phyloP scores from a whole-genome alignment of 2,797 vertebrate genomes.

The Pseudopleuronectes americanus region DNA sequence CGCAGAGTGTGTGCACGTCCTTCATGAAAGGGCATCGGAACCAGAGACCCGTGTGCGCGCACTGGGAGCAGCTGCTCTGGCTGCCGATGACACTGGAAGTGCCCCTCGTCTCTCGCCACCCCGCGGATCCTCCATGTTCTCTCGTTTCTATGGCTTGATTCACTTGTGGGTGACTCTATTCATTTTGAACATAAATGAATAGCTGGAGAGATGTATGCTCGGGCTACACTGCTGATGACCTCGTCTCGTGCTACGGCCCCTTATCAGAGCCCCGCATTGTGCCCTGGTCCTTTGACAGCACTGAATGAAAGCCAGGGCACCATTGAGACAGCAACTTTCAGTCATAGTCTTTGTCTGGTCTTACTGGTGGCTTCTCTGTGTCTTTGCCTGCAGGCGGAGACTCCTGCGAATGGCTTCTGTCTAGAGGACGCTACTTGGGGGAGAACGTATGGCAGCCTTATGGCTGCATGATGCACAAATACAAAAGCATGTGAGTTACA shows the following conservation, averaged over 20 bases:
- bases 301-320: constrained; percentile 45
- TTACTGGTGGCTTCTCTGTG: constrained; percentile 49
- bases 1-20: constrained; percentile 25
- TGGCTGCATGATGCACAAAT: constrained; percentile 99
- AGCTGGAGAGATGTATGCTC: constrained; percentile 48
- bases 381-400: constrained; percentile 85
- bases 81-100: constrained; percentile 31
- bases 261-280: constrained; percentile 51
- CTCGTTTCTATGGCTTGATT: constrained; percentile 50
- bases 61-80: constrained; percentile 57
- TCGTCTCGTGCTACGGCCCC: constrained; percentile 43
- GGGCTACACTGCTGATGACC: constrained; percentile 58
- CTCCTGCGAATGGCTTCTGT: constrained; percentile 95
- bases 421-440: constrained; percentile 95
- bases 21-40: constrained; percentile 11
- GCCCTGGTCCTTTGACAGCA: constrained; percentile 40
- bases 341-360: constrained; percentile 30
- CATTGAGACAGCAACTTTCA: constrained; percentile 51
- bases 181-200: constrained; percentile 57
- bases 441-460: constrained; percentile 97
- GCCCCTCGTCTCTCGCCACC: constrained; percentile 24
- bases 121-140: constrained; percentile 35
- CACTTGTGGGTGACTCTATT: constrained; percentile 61
- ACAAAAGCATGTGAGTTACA: constrained; percentile 92
- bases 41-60: constrained; percentile 22